These are phyloP conservation scores for Phasianus colchicus DNA, from an alignment of 2,113 vertebrate genomes.

Conservation along the genomic window DNA sequence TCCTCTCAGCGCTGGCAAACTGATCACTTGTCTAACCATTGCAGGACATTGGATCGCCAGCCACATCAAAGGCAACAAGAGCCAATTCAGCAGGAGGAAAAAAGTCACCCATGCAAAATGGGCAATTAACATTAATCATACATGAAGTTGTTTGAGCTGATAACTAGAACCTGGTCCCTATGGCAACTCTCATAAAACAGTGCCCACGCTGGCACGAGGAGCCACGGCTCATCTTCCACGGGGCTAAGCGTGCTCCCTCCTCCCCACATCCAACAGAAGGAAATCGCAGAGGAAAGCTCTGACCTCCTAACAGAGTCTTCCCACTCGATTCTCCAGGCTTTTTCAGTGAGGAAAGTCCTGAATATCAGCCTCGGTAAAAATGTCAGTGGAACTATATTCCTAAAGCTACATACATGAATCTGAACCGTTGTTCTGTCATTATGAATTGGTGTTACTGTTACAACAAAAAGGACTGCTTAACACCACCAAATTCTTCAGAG, in stretches of 20 bases:
- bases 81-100: constrained; percentile 64
- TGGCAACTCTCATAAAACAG: constrained; percentile 35
- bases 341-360: neutral
- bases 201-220: neutral
- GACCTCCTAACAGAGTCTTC: accelerated
- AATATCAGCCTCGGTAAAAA: neutral
- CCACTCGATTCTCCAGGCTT: neutral
- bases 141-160: constrained; percentile 67
- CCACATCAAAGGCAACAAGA: constrained; percentile 78
- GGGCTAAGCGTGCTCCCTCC: neutral
- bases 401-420: neutral
- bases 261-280: neutral
- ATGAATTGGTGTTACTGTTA: accelerated
- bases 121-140: constrained; percentile 81
- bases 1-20: constrained; percentile 67
- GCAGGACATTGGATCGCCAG: constrained; percentile 71
- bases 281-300: neutral
- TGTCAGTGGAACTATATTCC: accelerated
- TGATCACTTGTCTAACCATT: constrained; percentile 74
- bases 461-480: neutral
- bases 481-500: neutral
- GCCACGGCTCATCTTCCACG: neutral
- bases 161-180: constrained; percentile 61
- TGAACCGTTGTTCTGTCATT: neutral
- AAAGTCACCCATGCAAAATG: constrained; percentile 75